phyloP scores from a whole-genome alignment of 2,888 invertebrate species.

The Zaprionus obscuricornis region DNA sequence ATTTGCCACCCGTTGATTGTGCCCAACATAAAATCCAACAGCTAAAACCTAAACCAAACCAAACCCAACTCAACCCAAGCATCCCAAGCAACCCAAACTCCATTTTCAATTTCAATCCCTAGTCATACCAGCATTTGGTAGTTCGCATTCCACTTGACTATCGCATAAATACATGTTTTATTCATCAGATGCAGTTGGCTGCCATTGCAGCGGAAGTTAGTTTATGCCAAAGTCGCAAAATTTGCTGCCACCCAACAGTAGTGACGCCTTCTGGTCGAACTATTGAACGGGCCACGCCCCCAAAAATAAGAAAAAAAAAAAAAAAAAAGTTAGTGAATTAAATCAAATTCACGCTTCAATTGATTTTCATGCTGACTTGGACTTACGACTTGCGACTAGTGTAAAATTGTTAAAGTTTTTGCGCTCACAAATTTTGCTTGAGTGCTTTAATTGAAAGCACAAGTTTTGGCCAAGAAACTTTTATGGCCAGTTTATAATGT shows the following conservation, averaged over 20 bases:
- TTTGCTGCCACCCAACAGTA: constrained; percentile 22
- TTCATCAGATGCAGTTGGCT: constrained; percentile 67
- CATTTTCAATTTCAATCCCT: too few relatives aligned
- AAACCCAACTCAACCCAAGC: too few relatives aligned
- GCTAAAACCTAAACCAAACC: too few relatives aligned
- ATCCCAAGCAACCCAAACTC: too few relatives aligned
- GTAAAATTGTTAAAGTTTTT: constrained; percentile 46
- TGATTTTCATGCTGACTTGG: constrained; percentile 60
- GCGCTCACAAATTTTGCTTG: constrained; percentile 43
- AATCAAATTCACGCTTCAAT: constrained; percentile 71
- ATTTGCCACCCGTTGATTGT: too few relatives aligned
- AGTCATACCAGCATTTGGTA: neutral
- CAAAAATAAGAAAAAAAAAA: too few relatives aligned
- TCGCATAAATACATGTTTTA: constrained; percentile 69
- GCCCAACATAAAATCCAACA: too few relatives aligned
- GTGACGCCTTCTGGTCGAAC: neutral
- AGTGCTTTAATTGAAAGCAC: constrained; percentile 57
- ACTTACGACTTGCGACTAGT: constrained; percentile 28
- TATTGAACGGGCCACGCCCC: constrained; percentile 28
- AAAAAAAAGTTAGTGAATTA: constrained; percentile 65
- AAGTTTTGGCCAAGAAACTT: constrained; percentile 28
- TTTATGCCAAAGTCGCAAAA: constrained; percentile 61
- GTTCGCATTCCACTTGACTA: constrained; percentile 27
- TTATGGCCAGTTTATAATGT: constrained; percentile 39
- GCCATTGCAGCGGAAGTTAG: constrained; percentile 54